Conservation (phyloP, 2,113 vertebrate genomes). For the Sapajus apella region DNA sequence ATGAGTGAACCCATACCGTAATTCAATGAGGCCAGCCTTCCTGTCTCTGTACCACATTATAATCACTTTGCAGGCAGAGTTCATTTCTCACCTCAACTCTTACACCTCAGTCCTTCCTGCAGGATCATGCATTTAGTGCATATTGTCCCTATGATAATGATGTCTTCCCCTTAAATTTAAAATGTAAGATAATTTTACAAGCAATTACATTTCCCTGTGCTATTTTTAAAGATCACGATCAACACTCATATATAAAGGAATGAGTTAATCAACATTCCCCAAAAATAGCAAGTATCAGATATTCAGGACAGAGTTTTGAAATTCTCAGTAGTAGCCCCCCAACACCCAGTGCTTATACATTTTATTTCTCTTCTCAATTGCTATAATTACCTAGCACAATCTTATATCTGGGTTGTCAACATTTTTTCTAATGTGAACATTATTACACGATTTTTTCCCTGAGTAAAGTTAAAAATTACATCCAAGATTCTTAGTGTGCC, state of each 20-base stretch:
- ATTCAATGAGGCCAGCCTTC: background rate
- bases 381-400: constrained; percentile 27
- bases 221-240: background rate
- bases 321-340: background rate
- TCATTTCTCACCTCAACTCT: background rate
- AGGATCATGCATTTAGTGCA: background rate
- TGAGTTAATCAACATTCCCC: background rate
- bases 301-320: constrained; percentile 39
- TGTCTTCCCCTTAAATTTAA: background rate
- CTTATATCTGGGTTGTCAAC: constrained; percentile 16
- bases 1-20: background rate
- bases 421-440: background rate
- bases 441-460: background rate
- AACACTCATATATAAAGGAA: background rate
- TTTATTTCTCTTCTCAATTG: constrained; percentile 29
- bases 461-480: constrained; percentile 24
- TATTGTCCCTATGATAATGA: background rate
- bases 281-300: background rate
- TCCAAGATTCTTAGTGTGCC: background rate
- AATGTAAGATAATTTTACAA: background rate
- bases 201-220: background rate
- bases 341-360: background rate
- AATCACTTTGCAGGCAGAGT: background rate
- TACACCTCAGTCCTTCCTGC: background rate
- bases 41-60: background rate